A percentile compares a stretch with the other conserved stretches of the same genome.
Conservation (phyloP, 1,140 invertebrate species). For the Atta cephalotes region DNA sequence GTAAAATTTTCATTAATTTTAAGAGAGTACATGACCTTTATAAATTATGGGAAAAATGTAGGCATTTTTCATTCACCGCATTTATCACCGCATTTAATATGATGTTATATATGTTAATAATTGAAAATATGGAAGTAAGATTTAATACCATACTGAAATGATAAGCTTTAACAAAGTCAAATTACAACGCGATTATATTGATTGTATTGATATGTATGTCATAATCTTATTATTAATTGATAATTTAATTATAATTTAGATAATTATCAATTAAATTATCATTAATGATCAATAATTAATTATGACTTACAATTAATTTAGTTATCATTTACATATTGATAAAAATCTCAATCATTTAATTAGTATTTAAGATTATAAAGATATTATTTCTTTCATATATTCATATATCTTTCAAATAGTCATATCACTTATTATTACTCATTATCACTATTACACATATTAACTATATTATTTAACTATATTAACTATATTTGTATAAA, state of each 20-base stretch:
- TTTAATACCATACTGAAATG: background rate
- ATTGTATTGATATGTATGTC: background rate
- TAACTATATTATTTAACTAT: background rate
- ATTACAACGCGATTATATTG: background rate
- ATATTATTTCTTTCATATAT: background rate
- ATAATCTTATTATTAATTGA: background rate
- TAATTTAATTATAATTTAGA: constrained; percentile 14
- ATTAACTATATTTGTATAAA: background rate
- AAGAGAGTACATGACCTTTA: background rate
- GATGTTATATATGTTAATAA: background rate
- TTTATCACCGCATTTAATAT: constrained; percentile 7
- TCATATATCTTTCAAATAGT: background rate
- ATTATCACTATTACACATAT: background rate
- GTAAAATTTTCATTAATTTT: background rate
- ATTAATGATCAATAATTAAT: background rate
- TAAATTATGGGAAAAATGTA: constrained; percentile 8
- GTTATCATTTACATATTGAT: background rate
- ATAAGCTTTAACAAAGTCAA: background rate
- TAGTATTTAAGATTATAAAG: background rate
- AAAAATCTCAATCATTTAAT: background rate
- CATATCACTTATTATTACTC: background rate
- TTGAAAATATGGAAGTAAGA: background rate
- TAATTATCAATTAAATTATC: too few relatives aligned
- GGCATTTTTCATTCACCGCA: background rate
- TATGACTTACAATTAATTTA: background rate